Conservation (phyloP, 2,888 invertebrate species). For the Stenchaetothrips biformis region DNA sequence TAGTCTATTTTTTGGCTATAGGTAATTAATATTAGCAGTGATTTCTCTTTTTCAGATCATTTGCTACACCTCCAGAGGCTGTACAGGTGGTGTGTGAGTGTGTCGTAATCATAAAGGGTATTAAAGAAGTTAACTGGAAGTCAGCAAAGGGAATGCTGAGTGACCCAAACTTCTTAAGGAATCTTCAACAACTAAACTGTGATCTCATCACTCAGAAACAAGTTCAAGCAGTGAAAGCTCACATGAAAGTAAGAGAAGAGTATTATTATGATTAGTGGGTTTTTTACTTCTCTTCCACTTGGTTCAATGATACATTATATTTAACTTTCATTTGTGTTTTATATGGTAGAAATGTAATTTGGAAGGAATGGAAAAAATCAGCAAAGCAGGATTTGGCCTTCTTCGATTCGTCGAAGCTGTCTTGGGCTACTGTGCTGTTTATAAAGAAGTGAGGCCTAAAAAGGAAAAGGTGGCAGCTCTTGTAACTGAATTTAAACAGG, state of each 20-base stretch:
- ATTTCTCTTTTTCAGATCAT: slow-evolving; percentile 55
- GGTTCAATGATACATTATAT: background rate
- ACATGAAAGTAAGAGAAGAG: slow-evolving; percentile 56
- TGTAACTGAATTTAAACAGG: slow-evolving; percentile 63
- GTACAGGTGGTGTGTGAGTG: slow-evolving; percentile 89
- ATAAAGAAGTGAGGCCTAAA: slow-evolving; percentile 76
- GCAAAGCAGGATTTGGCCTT: slow-evolving; percentile 80
- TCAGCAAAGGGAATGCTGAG: slow-evolving; percentile 89
- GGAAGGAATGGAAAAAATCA: slow-evolving; percentile 78
- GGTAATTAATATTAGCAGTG: slow-evolving; percentile 25
- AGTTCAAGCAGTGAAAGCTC: slow-evolving; percentile 63
- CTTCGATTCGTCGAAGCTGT: slow-evolving; percentile 82
- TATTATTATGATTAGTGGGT: slow-evolving; percentile 6
- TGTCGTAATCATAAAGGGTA: slow-evolving; percentile 75
- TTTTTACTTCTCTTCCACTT: background rate
- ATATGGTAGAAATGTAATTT: slow-evolving; percentile 52
- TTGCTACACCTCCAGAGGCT: slow-evolving; percentile 84
- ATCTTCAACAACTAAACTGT: slow-evolving; percentile 80
- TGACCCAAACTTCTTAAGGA: slow-evolving; percentile 75
- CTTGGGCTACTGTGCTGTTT: slow-evolving; percentile 83
- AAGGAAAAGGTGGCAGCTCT: slow-evolving; percentile 75
- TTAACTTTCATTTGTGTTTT: background rate
- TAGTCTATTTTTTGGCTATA: slow-evolving; percentile 7
- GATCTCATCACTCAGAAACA: slow-evolving; percentile 68
- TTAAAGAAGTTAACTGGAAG: slow-evolving; percentile 85